Percentiles rank a stretch among this genome's conserved stretches.
Conservation (phyloP, 23 tunicate genomes). For the Halocynthia aurantium region DNA sequence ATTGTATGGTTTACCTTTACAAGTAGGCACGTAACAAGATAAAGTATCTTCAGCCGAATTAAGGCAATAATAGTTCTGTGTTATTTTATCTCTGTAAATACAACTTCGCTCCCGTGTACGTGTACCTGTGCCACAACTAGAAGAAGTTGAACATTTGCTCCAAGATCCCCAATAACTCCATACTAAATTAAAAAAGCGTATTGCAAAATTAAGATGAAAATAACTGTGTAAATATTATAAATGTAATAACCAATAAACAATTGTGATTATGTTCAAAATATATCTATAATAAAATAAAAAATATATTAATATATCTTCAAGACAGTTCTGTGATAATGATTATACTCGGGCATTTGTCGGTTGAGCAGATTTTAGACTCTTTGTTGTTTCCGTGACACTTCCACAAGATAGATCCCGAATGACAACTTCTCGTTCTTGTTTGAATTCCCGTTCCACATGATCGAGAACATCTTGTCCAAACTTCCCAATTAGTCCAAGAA, state of each 20-base stretch:
- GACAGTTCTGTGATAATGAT: too few species aligned
- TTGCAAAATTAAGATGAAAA: not conserved
- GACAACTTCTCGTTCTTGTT: slow-evolving; percentile 2
- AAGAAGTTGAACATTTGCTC: slow-evolving; percentile 7
- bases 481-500: slow-evolving; percentile 1
- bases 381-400: not conserved
- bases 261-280: too few species aligned
- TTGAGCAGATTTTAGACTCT: not conserved
- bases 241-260: too few species aligned
- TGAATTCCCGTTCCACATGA: slow-evolving; percentile 6
- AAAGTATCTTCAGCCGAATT: not conserved
- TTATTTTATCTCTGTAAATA: not conserved
- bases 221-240: too few species aligned
- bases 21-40: slow-evolving; percentile 15
- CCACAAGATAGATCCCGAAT: not conserved
- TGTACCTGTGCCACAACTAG: slow-evolving; percentile 1
- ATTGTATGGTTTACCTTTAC: not conserved
- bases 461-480: not conserved
- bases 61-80: not conserved
- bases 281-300: not conserved
- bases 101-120: slow-evolving; percentile 9
- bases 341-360: slow-evolving; percentile 14
- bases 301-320: not conserved
- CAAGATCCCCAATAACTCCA: slow-evolving; percentile 22
- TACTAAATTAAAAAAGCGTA: slow-evolving; percentile 4